A percentile compares a stretch with the other conserved stretches of the same genome.
These are phyloP conservation scores for Latrodectus hesperus DNA, from an alignment of 2,888 invertebrate genomes.

Conservation along the genomic window DNA sequence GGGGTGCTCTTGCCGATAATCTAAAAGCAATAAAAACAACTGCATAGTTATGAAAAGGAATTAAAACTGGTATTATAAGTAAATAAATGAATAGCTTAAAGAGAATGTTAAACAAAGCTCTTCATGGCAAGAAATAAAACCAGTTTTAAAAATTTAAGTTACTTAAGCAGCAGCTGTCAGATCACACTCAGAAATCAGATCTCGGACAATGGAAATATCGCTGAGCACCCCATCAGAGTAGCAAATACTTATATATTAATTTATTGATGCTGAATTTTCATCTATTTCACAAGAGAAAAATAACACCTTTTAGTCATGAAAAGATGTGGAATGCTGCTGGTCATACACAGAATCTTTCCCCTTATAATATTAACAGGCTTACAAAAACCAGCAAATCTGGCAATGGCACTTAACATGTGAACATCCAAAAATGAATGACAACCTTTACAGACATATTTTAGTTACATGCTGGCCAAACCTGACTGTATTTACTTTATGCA, in stretches of 20 bases:
- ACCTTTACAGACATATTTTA: constrained; percentile 28
- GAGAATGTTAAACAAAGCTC: not conserved
- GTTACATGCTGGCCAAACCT: constrained; percentile 2
- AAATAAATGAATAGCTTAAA: not conserved
- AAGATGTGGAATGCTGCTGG: constrained; percentile 58
- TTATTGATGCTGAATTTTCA: not conserved
- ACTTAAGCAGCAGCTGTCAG: constrained; percentile 6
- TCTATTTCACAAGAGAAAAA: not conserved
- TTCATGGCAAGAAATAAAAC: not conserved
- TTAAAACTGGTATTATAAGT: not conserved
- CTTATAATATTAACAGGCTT: constrained; percentile 35
- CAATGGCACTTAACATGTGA: constrained; percentile 68
- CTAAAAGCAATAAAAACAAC: constrained; percentile 7
- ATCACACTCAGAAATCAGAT: constrained; percentile 21
- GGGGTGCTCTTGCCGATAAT: not conserved
- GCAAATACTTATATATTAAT: not conserved
- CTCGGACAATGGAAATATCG: constrained; percentile 3
- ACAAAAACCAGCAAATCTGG: constrained; percentile 41
- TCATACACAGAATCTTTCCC: constrained; percentile 26
- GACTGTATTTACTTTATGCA: not conserved
- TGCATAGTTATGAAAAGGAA: not conserved
- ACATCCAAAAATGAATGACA: constrained; percentile 52
- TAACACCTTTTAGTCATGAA: constrained; percentile 45
- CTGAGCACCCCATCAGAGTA: too few relatives aligned
- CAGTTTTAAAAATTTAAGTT: constrained; percentile 12